Percentiles rank a stretch among this genome's conserved stretches.
Evolutionary conservation across 2,113 vertebrate species (phyloP).

Genomic region (Hemichromis elongatus): DNA sequence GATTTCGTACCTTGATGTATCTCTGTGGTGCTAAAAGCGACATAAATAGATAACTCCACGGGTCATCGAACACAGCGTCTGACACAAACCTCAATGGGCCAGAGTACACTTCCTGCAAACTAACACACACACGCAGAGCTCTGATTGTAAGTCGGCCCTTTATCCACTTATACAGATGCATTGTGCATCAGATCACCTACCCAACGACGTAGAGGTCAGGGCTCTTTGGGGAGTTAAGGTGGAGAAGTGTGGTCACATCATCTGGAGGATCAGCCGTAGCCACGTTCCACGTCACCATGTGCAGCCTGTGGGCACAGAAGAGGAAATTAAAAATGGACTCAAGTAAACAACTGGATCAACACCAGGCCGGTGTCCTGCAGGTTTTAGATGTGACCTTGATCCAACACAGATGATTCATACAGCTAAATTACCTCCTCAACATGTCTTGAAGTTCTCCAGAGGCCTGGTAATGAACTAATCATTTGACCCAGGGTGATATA

Average conservation of each 20-base stretch:
- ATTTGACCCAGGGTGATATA: neutral
- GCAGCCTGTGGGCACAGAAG: constrained; percentile 70
- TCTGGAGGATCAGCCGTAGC: constrained; percentile 84
- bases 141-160: neutral
- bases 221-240: constrained; percentile 64
- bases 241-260: constrained; percentile 79
- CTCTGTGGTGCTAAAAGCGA: constrained; percentile 77
- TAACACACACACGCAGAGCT: constrained; percentile 41
- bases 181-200: constrained; percentile 67
- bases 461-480: neutral
- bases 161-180: neutral
- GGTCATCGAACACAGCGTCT: constrained; percentile 87
- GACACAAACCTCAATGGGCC: constrained; percentile 81
- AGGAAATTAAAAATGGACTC: neutral
- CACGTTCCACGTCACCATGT: constrained; percentile 94
- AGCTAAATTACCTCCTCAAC: neutral
- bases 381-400: neutral
- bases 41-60: constrained; percentile 87
- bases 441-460: neutral
- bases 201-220: constrained; percentile 89
- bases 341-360: neutral
- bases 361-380: neutral
- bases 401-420: neutral
- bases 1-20: constrained; percentile 81
- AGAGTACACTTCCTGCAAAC: constrained; percentile 91